These are phyloP conservation scores for Gasterosteus aculeatus DNA, from an alignment of 2,113 vertebrate genomes.

Conservation along the genomic window DNA sequence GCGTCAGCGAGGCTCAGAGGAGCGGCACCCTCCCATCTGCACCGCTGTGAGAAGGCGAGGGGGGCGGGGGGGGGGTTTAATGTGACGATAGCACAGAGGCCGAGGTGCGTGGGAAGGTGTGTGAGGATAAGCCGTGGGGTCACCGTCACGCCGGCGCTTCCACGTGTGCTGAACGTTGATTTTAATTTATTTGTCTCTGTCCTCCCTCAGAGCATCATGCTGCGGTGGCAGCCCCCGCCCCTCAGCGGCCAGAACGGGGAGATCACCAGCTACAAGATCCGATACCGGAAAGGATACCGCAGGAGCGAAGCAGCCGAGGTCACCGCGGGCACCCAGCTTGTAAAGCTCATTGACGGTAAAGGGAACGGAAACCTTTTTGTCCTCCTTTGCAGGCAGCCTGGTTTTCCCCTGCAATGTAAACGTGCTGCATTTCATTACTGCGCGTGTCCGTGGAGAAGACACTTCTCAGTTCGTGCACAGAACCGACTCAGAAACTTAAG, in stretches of 20 bases:
- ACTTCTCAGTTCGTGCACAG: too few species aligned
- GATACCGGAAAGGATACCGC: conserved; percentile 92
- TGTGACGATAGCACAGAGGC: background rate
- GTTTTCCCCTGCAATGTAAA: too few species aligned
- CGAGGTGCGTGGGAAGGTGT: conserved; percentile 1
- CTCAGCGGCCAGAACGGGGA: conserved; percentile 89
- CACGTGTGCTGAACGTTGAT: background rate
- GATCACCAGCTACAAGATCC: conserved; percentile 93
- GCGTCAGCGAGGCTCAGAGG: conserved; percentile 29
- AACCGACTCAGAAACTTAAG: too few species aligned
- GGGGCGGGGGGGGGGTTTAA: background rate
- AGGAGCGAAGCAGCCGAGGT: conserved; percentile 91
- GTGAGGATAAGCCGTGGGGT: conserved; percentile 20
- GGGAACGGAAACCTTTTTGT: too few species aligned
- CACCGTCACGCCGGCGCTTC: conserved; percentile 16
- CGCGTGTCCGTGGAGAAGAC: too few species aligned
- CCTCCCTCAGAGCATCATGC: conserved; percentile 87
- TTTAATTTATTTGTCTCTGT: background rate
- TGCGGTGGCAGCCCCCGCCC: conserved; percentile 94
- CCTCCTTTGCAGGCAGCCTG: too few species aligned
- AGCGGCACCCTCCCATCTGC: conserved; percentile 12
- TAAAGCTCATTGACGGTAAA: conserved; percentile 91
- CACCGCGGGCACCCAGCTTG: conserved; percentile 87
- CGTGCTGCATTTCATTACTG: too few species aligned
- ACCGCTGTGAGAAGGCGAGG: background rate